Evolutionary conservation across 2,888 invertebrate species (phyloP).

Genomic region (Apodemia hepburni): DNA sequence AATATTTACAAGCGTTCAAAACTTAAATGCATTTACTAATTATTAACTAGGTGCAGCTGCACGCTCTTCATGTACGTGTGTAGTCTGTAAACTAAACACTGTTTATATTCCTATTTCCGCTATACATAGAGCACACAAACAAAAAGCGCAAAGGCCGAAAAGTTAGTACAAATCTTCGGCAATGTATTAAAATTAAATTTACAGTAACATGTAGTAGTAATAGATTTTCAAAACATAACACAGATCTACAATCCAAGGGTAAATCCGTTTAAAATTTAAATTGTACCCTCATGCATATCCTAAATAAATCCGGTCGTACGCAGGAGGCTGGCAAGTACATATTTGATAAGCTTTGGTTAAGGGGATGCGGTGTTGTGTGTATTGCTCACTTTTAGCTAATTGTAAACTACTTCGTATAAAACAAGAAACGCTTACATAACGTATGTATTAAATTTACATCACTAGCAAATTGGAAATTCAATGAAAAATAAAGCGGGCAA

Average conservation of each 20-base stretch:
- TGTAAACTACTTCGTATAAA: slow-evolving; percentile 51
- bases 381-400: slow-evolving; percentile 67
- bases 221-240: slow-evolving; percentile 73
- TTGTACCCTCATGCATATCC: slow-evolving; percentile 79
- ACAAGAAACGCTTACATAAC: background rate
- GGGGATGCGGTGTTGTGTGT: slow-evolving; percentile 50
- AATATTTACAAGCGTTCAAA: no score
- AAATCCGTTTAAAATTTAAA: slow-evolving; percentile 80
- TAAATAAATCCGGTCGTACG: slow-evolving; percentile 74
- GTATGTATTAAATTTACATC: background rate
- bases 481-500: background rate
- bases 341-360: slow-evolving; percentile 68
- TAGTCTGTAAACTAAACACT: no score
- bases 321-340: slow-evolving; percentile 72
- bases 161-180: background rate
- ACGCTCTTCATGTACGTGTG: no score
- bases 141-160: background rate
- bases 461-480: background rate
- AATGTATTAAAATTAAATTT: slow-evolving; percentile 36
- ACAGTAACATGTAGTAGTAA: slow-evolving; percentile 41
- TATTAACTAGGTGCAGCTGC: no score
- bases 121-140: no score
- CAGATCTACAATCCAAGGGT: slow-evolving; percentile 72
- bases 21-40: no score
- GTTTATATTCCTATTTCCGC: no score